Conservation (phyloP, 2,888 invertebrate genomes). For the Cataglyphis cursor region DNA sequence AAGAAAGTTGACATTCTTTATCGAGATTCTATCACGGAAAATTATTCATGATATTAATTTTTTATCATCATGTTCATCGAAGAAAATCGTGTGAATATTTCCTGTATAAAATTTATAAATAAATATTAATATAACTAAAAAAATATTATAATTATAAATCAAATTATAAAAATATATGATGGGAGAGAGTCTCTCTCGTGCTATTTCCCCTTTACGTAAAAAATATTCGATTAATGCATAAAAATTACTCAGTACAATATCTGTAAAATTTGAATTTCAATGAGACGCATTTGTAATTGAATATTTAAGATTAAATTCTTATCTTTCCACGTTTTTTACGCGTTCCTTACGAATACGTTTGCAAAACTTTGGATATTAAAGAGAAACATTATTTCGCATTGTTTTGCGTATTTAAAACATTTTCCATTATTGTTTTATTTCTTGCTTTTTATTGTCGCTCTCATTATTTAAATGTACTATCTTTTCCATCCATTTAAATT, state of each 20-base stretch:
- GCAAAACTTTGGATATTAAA: background rate
- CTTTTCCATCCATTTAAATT: slow-evolving; percentile 12
- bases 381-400: background rate
- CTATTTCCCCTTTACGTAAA: slow-evolving; percentile 7
- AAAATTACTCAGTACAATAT: background rate
- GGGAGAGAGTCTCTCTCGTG: background rate
- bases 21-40: background rate
- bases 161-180: background rate
- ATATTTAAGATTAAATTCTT: background rate
- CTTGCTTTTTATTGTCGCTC: background rate
- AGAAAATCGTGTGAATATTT: background rate
- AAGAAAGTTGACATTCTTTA: slow-evolving; percentile 6
- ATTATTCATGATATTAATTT: background rate
- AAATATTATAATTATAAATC: background rate
- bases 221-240: background rate
- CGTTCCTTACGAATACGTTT: background rate
- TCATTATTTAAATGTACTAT: background rate
- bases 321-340: background rate
- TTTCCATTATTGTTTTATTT: background rate
- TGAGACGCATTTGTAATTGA: background rate
- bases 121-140: background rate
- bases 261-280: slow-evolving; percentile 29
- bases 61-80: background rate
- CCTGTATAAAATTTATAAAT: background rate
- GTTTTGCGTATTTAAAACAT: background rate